phyloP scores from a whole-genome alignment of 2,888 invertebrate species.

The Mesochorus sp. region DNA sequence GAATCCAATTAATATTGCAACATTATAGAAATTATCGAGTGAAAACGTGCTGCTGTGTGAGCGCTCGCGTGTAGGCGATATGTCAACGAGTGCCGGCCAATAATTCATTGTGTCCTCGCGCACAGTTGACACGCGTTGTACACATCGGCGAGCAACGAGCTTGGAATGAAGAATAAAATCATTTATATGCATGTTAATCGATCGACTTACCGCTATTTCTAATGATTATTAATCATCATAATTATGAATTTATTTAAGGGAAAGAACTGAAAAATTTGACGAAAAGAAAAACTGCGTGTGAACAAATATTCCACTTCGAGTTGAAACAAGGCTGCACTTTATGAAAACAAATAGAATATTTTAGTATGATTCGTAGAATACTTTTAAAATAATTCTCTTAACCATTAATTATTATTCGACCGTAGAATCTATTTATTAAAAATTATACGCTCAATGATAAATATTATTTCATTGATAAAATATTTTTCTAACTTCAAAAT shows the following conservation, averaged over 20 bases:
- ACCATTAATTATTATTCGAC: no score
- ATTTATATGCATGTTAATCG: conserved; percentile 11
- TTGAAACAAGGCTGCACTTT: no score
- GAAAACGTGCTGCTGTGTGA: conserved; percentile 35
- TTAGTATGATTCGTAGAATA: no score
- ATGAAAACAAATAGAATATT: background rate
- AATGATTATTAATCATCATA: background rate
- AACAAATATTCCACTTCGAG: no score
- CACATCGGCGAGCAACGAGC: conserved; percentile 6
- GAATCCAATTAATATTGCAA: conserved; percentile 36
- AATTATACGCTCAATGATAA: no score
- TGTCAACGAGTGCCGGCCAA: conserved; percentile 23
- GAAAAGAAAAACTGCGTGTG: no score
- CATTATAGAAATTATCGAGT: conserved; percentile 44
- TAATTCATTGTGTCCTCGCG: conserved; percentile 40
- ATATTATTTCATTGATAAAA: no score
- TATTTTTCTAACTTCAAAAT: no score
- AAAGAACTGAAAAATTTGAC: no score
- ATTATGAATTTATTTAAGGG: no score
- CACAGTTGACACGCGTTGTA: background rate
- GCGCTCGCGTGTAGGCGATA: conserved; percentile 44
- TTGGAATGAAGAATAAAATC: conserved; percentile 23
- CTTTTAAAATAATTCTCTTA: no score
- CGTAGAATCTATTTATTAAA: no score
- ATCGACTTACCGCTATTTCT: background rate